Percentiles rank a stretch among this genome's conserved stretches.
phyloP scores from a whole-genome alignment of 2,888 invertebrate species.

The Hypercompe scribonia region DNA sequence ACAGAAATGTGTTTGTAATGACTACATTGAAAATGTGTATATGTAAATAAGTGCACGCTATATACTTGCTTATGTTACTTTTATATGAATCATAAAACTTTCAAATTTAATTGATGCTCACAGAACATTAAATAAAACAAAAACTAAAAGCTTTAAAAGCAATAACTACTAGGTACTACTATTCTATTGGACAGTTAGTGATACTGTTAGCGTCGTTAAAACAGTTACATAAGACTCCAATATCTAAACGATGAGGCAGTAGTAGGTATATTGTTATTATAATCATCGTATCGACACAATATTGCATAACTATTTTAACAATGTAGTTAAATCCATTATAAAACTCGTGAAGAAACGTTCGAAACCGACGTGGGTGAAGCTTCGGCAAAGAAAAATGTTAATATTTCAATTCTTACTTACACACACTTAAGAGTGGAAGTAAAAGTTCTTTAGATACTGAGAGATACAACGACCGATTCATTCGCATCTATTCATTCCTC shows the following conservation, averaged over 20 bases:
- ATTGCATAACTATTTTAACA: constrained; percentile 27
- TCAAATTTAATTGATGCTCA: not conserved
- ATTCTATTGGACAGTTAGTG: not conserved
- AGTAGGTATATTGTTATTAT: constrained; percentile 26
- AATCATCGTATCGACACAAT: constrained; percentile 19
- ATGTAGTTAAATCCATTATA: constrained; percentile 12
- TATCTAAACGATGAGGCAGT: constrained; percentile 6
- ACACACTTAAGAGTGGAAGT: constrained; percentile 34
- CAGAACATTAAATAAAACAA: not conserved
- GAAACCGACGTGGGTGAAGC: not conserved
- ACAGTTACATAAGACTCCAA: constrained; percentile 18
- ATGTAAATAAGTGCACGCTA: too few relatives aligned
- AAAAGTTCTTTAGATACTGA: constrained; percentile 27
- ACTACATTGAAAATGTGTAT: not conserved
- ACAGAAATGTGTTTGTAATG: not conserved
- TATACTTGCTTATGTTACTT: not conserved
- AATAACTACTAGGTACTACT: not conserved
- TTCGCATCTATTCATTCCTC: constrained; percentile 46
- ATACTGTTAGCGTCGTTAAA: constrained; percentile 8
- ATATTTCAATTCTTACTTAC: constrained; percentile 23
- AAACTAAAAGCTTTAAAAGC: not conserved
- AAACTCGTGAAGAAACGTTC: constrained; percentile 12
- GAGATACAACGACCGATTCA: constrained; percentile 33
- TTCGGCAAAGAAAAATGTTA: constrained; percentile 16
- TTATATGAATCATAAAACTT: not conserved